These are phyloP conservation scores for Burhinus oedicnemus DNA, from an alignment of 2,113 vertebrate genomes.

Conservation along the genomic window DNA sequence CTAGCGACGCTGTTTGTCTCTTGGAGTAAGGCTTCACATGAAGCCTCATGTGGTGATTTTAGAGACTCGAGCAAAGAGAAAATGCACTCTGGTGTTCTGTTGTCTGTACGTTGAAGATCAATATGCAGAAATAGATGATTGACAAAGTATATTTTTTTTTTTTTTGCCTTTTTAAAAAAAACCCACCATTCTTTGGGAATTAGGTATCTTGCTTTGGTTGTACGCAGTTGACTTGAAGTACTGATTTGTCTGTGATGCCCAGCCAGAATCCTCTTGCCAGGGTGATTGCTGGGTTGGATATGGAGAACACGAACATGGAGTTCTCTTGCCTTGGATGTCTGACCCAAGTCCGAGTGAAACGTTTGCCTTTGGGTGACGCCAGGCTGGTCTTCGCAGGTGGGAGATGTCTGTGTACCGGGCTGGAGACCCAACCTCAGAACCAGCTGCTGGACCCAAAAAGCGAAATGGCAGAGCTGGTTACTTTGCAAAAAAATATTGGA, in stretches of 20 bases:
- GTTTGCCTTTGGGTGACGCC: too few species aligned
- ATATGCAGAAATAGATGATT: rapidly evolving
- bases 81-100: rapidly evolving
- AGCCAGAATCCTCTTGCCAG: too few species aligned
- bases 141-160: too few species aligned
- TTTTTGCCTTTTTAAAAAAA: background rate
- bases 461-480: background rate
- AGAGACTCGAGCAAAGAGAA: rapidly evolving
- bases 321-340: background rate
- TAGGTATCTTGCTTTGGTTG: rapidly evolving
- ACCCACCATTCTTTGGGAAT: background rate
- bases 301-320: background rate
- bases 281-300: rapidly evolving
- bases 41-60: rapidly evolving
- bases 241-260: too few species aligned
- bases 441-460: background rate
- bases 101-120: rapidly evolving
- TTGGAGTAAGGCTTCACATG: rapidly evolving
- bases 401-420: background rate
- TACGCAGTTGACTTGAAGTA: rapidly evolving
- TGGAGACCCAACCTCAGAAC: background rate
- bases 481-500: rapidly evolving
- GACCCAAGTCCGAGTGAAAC: rapidly evolving
- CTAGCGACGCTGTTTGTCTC: rapidly evolving
- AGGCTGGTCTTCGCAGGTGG: too few species aligned